phyloP scores from a whole-genome alignment of 1,140 invertebrate species.

The Leptonema lineaticorne region DNA sequence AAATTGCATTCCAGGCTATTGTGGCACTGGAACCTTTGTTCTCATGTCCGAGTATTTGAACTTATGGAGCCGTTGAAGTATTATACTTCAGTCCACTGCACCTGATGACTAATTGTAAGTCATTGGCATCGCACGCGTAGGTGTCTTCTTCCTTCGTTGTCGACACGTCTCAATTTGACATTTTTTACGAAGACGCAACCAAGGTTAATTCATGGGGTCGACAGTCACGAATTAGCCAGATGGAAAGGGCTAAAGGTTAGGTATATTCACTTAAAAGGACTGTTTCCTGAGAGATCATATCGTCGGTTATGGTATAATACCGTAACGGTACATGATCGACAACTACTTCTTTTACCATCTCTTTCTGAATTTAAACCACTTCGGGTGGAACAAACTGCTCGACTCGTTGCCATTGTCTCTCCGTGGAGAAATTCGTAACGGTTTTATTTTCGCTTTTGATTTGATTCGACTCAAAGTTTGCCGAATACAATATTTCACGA shows the following conservation, averaged over 20 bases:
- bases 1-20: conserved; percentile 32
- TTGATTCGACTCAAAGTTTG: not conserved
- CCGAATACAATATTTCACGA: too few relatives aligned
- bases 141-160: conserved; percentile 32
- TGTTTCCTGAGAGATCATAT: conserved; percentile 33
- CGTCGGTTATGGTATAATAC: not conserved
- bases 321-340: conserved; percentile 31
- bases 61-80: not conserved
- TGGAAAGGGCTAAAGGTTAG: conserved; percentile 34
- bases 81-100: too few relatives aligned
- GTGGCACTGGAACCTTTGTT: conserved; percentile 29
- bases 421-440: conserved; percentile 22
- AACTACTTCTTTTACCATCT: too few relatives aligned
- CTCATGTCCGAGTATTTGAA: not conserved
- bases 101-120: not conserved
- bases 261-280: conserved; percentile 29
- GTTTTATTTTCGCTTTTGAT: conserved; percentile 16
- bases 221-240: conserved; percentile 35
- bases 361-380: conserved; percentile 23
- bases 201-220: conserved; percentile 41
- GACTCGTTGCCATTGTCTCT: conserved; percentile 26
- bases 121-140: conserved; percentile 28
- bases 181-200: conserved; percentile 17
- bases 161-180: not conserved
- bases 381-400: conserved; percentile 35